Conservation (phyloP, 2,888 invertebrate species). For the Dorcus hopei region DNA sequence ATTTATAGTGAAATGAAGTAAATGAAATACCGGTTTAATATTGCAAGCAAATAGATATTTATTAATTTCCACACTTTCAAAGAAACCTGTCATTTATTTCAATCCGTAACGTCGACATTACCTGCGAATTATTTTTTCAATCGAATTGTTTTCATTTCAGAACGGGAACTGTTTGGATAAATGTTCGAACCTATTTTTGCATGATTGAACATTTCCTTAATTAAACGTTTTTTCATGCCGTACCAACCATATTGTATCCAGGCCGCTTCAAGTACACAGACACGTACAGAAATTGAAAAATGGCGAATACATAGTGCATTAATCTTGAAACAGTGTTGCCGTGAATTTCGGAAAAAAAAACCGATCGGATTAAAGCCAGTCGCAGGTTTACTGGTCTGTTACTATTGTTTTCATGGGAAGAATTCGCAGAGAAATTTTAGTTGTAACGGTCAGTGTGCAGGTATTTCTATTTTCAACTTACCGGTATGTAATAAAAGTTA, state of each 20-base stretch:
- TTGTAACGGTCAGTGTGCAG: constrained; percentile 6
- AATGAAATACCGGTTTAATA: too few relatives aligned
- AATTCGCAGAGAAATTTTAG: constrained; percentile 8
- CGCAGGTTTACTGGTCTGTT: constrained; percentile 13
- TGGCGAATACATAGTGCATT: constrained; percentile 12
- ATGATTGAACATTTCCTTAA: not conserved
- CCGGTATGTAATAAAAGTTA: constrained; percentile 13
- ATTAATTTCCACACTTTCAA: too few relatives aligned
- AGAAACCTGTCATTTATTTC: too few relatives aligned
- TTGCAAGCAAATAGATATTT: too few relatives aligned
- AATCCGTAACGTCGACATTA: too few relatives aligned
- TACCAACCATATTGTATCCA: not conserved
- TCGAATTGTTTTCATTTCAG: too few relatives aligned
- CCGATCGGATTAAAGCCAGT: constrained; percentile 17
- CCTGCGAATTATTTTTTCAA: too few relatives aligned
- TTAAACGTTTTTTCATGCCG: not conserved
- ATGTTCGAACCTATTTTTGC: not conserved
- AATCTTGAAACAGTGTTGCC: constrained; percentile 18
- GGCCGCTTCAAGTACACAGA: constrained; percentile 14
- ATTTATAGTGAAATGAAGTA: too few relatives aligned
- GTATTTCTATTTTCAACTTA: constrained; percentile 11
- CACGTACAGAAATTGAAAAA: constrained; percentile 14
- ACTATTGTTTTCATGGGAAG: not conserved
- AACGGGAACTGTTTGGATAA: too few relatives aligned
- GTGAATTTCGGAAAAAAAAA: constrained; percentile 14